These are phyloP conservation scores for Passer domesticus DNA, from an alignment of 2,113 vertebrate species.

Conservation along the genomic window DNA sequence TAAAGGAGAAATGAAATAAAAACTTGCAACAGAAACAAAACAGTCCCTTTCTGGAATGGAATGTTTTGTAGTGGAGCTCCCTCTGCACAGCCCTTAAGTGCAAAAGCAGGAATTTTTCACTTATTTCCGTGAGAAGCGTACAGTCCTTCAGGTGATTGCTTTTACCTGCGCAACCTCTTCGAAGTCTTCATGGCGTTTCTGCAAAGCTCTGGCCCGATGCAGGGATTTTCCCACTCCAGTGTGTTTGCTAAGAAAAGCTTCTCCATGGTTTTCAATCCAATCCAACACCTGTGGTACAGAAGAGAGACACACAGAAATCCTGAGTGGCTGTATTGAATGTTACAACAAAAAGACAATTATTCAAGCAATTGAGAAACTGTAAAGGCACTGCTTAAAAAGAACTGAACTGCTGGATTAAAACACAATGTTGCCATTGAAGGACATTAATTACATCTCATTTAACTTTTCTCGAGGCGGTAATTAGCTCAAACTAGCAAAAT, in stretches of 20 bases:
- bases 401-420: not conserved
- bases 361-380: not conserved
- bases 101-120: not conserved
- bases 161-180: constrained; percentile 97
- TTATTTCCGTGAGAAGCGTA: not conserved
- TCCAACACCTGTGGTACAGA: constrained; percentile 85
- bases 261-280: constrained; percentile 98
- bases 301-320: not conserved
- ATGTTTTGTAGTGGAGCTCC: not conserved
- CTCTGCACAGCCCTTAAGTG: not conserved
- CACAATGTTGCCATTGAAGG: not conserved
- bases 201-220: constrained; percentile 92
- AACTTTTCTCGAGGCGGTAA: not conserved
- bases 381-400: not conserved
- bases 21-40: not conserved
- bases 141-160: not conserved
- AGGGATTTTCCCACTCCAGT: constrained; percentile 96
- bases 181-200: constrained; percentile 97
- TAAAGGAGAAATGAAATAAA: not conserved
- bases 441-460: not conserved
- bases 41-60: not conserved
- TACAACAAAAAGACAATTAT: not conserved
- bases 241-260: constrained; percentile 97
- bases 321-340: not conserved
- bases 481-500: not conserved